Evolutionary conservation across 1,140 invertebrate genomes (phyloP), one percentile per base, ranked within the genome.

Genomic region (Brachionus calyciflorus): DNA sequence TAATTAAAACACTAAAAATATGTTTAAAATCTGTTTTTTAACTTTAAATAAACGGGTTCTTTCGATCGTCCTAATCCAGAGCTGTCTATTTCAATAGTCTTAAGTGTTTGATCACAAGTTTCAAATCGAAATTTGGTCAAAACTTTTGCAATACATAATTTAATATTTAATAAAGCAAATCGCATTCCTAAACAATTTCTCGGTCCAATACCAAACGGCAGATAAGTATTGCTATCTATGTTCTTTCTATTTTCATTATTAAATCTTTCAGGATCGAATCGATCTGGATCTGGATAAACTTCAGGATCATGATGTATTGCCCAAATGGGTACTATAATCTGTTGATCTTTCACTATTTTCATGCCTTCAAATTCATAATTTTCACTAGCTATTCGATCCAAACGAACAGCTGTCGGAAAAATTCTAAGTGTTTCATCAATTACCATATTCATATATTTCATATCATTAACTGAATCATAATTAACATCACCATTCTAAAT

Each of bases 101-200:
- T 78, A 57, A 78, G 57, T 49, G 81, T 83, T 55, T 79, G 60
- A 30, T 79, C 77, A 33, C 80, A 80, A 6, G 77, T 63, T 3
- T 78, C 78, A 79, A 83, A 79, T 77, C 10, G 19, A 19, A 83
- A 81, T 33, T 79, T 80, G 40, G 80, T 78, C 21, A 87, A 28
- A 0, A 86, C 46, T 14, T 63, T 44, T 9, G 82, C 81, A 6
- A 87, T 28, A 2, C 89, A 88, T 46, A 90, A 79, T 84, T 91
- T 91, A 0, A 88, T 86, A 80, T 90, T 87, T 68, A 91, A 79
- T 4, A 89, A 75, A 2, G 89, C 90, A 68, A 91, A 89, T 41
- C 90, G 85, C 82, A 87, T 86, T 55, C 89, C 90, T 19, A 88
- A 81, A 77, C 88, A 89, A 78, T 84, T 84, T 30, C 87, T 78